These are phyloP conservation scores for Ochotona princeps DNA, from an alignment of 2,113 vertebrate species.

Conservation along the genomic window DNA sequence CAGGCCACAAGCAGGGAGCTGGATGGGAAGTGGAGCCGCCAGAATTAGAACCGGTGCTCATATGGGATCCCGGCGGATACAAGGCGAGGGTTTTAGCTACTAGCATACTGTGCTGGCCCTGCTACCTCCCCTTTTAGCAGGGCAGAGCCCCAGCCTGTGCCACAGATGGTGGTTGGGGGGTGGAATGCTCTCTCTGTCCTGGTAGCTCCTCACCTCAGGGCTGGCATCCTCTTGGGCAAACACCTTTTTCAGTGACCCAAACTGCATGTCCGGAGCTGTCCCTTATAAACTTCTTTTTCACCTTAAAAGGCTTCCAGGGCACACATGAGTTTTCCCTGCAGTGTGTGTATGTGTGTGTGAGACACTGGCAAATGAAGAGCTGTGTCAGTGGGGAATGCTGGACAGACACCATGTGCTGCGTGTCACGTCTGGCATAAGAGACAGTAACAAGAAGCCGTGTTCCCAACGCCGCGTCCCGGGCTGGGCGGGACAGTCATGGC, in stretches of 20 bases:
- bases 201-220: background rate
- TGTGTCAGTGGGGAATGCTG: background rate
- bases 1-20: too few species aligned
- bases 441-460: background rate
- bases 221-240: background rate
- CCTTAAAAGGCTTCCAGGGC: background rate
- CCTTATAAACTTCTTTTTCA: background rate
- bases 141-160: background rate
- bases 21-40: too few species aligned
- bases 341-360: background rate
- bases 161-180: rapidly evolving
- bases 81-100: too few species aligned
- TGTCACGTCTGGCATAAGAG: background rate
- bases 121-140: background rate
- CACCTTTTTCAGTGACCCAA: background rate
- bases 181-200: background rate
- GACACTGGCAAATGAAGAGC: background rate
- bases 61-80: too few species aligned
- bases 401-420: background rate
- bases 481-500: background rate
- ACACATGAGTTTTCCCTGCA: background rate
- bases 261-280: background rate
- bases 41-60: too few species aligned
- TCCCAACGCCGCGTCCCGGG: background rate
- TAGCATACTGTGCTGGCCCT: too few species aligned